Evolutionary conservation across 2,797 vertebrate genomes (phyloP), one percentile per base, ranked within the genome.

Genomic region (Cirrhinus mrigala): DNA sequence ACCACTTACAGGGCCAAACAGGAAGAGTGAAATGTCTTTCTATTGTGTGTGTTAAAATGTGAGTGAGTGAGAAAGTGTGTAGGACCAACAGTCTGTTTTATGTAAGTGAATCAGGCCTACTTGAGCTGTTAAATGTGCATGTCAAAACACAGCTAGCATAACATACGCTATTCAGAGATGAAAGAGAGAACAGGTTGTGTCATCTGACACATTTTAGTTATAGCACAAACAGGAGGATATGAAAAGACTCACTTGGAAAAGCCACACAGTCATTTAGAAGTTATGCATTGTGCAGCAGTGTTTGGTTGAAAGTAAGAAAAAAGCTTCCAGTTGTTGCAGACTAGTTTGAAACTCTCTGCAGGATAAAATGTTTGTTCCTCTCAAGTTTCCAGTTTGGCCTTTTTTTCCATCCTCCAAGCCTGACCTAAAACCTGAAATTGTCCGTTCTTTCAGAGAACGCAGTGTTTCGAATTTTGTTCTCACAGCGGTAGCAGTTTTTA

Each of bases 1-100:
- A 86, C 88, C 86, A 88, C 84, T 88, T 90, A 89, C 87, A 80
- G 90, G 90, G 91, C 94, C 92, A 94, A 91, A 89, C 80, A 82
- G 82, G 85, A 91, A 89, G 88, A 89, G 82, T 90, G 80, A 88
- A 91, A 92, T 68, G 50, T 71, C 69, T 79, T 71, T 84, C 87
- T 76, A 90, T 88, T 89, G 88, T 90, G 86, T 90, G 60, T 82
- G 60, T 80, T 71, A 33, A 14, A 84, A 68, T 75, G 81, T 54
- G 58, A 77, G 54, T 52, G 64, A 62, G 62, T 66, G 74, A 62
- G 75, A 68, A 71, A 54, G 46, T 81, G 77, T 84, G 79, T 58
- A 68, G 56, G 70, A 74, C 68, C 56, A 77, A 29, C 40, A 79
- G 56, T 60, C 40, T 60, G 62, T 50, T 64, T 77, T 54, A 54